Percentiles rank a stretch among this genome's conserved stretches.
These are phyloP conservation scores for Itoplectis maculator DNA, from an alignment of 2,888 invertebrate species.

Conservation along the genomic window DNA sequence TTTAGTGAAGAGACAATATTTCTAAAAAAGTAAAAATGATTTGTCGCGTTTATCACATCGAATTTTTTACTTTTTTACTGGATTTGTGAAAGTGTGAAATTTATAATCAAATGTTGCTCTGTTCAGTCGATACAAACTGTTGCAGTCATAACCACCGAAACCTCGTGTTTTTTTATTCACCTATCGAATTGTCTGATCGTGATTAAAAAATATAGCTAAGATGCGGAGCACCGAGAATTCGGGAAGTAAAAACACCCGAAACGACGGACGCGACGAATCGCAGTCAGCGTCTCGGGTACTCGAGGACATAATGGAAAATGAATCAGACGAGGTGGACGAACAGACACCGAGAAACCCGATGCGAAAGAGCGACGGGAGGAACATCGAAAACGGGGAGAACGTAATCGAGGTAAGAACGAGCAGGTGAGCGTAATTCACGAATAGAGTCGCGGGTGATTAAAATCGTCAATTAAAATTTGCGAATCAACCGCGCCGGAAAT, in stretches of 20 bases:
- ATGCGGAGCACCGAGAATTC: constrained; percentile 23
- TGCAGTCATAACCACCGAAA: constrained; percentile 1
- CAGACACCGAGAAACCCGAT: constrained; percentile 13
- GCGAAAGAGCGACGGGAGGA: neutral
- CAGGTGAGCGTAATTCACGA: constrained; percentile 41
- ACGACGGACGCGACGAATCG: neutral
- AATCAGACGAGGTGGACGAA: constrained; percentile 22
- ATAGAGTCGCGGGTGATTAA: neutral
- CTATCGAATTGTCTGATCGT: neutral
- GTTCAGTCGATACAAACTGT: constrained; percentile 25
- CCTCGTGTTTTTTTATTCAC: neutral
- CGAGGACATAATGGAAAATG: constrained; percentile 40
- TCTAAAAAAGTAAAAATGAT: no score
- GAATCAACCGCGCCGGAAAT: constrained; percentile 20
- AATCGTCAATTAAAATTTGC: constrained; percentile 1
- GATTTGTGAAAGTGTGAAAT: no score
- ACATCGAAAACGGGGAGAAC: constrained; percentile 16
- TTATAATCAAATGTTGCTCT: constrained; percentile 4
- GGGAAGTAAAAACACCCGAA: constrained; percentile 23
- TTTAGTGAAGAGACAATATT: no score
- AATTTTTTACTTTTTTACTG: no score
- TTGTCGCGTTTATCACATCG: no score
- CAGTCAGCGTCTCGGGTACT: constrained; percentile 2
- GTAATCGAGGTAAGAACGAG: constrained; percentile 35
- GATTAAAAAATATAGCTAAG: neutral